phyloP scores from a whole-genome alignment of 2,888 invertebrate species.

The Parthenolecanium corni region DNA sequence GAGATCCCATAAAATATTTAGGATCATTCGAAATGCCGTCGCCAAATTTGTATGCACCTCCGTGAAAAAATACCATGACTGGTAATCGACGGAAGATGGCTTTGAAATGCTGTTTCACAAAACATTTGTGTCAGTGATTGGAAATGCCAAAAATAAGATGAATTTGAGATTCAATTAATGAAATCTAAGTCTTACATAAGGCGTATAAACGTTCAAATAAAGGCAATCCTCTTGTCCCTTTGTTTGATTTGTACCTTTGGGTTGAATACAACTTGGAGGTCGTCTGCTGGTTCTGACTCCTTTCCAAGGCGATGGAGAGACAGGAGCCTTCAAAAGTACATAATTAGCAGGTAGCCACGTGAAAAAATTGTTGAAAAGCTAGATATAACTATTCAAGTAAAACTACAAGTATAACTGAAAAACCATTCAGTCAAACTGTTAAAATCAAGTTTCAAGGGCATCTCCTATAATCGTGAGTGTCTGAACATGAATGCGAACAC shows the following conservation, averaged over 20 bases:
- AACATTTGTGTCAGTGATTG: too few species aligned
- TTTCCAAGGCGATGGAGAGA: conserved; percentile 40
- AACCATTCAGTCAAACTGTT: too few species aligned
- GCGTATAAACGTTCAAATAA: conserved; percentile 43
- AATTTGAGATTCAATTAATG: too few species aligned
- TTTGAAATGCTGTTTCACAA: too few species aligned
- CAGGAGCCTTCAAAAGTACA: conserved; percentile 42
- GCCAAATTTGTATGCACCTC: conserved; percentile 40
- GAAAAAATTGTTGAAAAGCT: neutral
- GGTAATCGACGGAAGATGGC: too few species aligned
- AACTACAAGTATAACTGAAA: too few species aligned
- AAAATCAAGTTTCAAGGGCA: too few species aligned
- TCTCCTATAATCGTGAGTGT: too few species aligned
- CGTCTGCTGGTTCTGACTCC: conserved; percentile 38
- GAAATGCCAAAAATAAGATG: neutral
- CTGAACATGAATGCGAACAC: too few species aligned
- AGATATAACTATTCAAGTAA: too few species aligned
- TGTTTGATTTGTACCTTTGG: conserved; percentile 34
- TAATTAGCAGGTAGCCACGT: neutral
- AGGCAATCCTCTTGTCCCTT: conserved; percentile 46
- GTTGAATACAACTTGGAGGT: conserved; percentile 38
- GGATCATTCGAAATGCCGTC: conserved; percentile 19
- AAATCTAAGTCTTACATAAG: conserved; percentile 36
- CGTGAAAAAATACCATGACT: conserved; percentile 44
- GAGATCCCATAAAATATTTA: conserved; percentile 29